A percentile compares a stretch with the other conserved stretches of the same genome.
Conservation (phyloP, 1,140 invertebrate species). For the Halotydeus destructor region DNA sequence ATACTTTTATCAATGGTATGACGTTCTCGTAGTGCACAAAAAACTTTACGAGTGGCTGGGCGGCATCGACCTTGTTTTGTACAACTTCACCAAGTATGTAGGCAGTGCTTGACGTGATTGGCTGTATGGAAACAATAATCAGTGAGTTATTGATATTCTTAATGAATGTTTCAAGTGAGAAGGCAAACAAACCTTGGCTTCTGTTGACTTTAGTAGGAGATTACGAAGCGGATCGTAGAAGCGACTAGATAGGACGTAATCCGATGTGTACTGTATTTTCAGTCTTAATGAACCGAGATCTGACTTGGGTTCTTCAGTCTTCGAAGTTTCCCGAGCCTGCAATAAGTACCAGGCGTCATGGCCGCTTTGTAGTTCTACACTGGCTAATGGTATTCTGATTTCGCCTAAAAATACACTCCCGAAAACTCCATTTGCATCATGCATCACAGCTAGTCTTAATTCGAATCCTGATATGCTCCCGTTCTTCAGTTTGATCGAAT, state of each 20-base stretch:
- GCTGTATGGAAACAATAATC: constrained; percentile 31
- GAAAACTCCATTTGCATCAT: constrained; percentile 50
- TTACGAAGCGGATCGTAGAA: constrained; percentile 53
- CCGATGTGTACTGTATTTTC: constrained; percentile 63
- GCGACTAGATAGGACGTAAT: constrained; percentile 59
- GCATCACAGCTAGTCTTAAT: constrained; percentile 51
- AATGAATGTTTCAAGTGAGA: constrained; percentile 6
- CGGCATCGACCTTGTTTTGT: constrained; percentile 58
- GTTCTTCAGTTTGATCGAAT: constrained; percentile 15
- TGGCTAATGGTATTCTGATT: constrained; percentile 48
- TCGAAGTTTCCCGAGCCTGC: constrained; percentile 33
- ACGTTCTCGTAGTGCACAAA: constrained; percentile 62
- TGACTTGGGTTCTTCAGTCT: constrained; percentile 25
- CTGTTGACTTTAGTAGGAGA: constrained; percentile 47
- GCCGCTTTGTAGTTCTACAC: constrained; percentile 24
- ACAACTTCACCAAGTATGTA: constrained; percentile 69
- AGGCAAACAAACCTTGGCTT: constrained; percentile 32
- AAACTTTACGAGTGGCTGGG: constrained; percentile 58
- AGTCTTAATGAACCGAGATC: constrained; percentile 55
- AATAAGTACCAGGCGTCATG: constrained; percentile 36
- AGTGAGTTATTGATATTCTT: not conserved
- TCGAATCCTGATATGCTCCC: not conserved
- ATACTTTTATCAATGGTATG: constrained; percentile 50
- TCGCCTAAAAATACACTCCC: constrained; percentile 64
- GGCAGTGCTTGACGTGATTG: constrained; percentile 58